phyloP scores from a whole-genome alignment of 1,140 invertebrate species.

The Calliopsis andreniformis region DNA sequence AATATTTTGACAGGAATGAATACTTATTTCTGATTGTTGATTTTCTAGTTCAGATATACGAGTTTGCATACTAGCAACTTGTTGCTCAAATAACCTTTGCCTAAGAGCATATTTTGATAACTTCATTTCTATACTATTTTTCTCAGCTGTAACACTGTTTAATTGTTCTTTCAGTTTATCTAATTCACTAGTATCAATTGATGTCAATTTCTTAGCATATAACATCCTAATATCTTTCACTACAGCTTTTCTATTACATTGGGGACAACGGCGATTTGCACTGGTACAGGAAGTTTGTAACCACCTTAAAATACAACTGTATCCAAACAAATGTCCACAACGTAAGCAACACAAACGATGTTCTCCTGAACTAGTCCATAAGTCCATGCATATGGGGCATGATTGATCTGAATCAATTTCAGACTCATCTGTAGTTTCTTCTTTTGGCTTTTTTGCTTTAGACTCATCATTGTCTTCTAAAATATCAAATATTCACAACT shows the following conservation, averaged over 20 bases:
- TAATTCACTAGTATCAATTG: conserved; percentile 86
- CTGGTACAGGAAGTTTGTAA: conserved; percentile 78
- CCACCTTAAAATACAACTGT: conserved; percentile 92
- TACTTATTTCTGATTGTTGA: conserved; percentile 54
- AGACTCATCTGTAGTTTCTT: conserved; percentile 30
- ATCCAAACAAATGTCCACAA: conserved; percentile 96
- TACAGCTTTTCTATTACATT: conserved; percentile 91
- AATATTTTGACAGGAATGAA: conserved; percentile 29
- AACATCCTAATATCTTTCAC: conserved; percentile 89
- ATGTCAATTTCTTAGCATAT: conserved; percentile 85
- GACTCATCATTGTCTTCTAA: conserved; percentile 17
- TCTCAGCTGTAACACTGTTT: conserved; percentile 80
- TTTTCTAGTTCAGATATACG: conserved; percentile 74
- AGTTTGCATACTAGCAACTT: conserved; percentile 75
- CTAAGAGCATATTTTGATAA: conserved; percentile 74
- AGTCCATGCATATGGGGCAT: conserved; percentile 94
- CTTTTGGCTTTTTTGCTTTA: conserved; percentile 27
- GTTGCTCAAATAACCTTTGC: conserved; percentile 78
- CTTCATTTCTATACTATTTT: conserved; percentile 81
- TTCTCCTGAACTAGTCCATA: conserved; percentile 91
- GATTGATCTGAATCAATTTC: conserved; percentile 84
- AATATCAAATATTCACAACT: neutral
- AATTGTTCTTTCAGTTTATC: conserved; percentile 83
- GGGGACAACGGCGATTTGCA: conserved; percentile 86
- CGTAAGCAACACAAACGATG: conserved; percentile 91